Evolutionary conservation across 2,797 vertebrate species (phyloP).

Genomic region (Poecilia wingei): DNA sequence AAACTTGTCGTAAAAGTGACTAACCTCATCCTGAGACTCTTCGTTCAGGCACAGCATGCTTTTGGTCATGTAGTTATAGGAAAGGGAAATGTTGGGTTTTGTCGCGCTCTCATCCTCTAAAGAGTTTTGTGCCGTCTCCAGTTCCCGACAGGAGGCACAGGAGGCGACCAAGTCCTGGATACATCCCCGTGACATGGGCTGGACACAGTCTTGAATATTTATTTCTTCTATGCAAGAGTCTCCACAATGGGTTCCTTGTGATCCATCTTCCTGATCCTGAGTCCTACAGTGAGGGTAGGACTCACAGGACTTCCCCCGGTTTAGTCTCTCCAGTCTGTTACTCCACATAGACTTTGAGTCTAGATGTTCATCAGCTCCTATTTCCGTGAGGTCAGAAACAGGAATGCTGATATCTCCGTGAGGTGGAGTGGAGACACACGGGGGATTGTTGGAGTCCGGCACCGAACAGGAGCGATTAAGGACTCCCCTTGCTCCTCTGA

Average conservation of each 20-base stretch:
- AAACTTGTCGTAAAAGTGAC: slow-evolving; percentile 8
- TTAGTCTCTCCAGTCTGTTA: slow-evolving; percentile 53
- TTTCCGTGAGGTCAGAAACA: slow-evolving; percentile 81
- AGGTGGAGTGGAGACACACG: slow-evolving; percentile 55
- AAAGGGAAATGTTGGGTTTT: slow-evolving; percentile 55
- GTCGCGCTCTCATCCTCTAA: slow-evolving; percentile 31
- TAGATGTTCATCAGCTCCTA: slow-evolving; percentile 70
- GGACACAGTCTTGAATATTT: slow-evolving; percentile 1
- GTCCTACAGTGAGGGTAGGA: slow-evolving; percentile 31
- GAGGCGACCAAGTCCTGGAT: slow-evolving; percentile 19
- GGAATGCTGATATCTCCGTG: slow-evolving; percentile 78
- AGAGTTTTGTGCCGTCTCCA: slow-evolving; percentile 39
- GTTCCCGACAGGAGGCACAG: slow-evolving; percentile 29
- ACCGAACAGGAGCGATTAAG: slow-evolving; percentile 84
- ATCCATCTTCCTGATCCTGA: slow-evolving; percentile 25
- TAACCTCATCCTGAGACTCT: slow-evolving; percentile 82
- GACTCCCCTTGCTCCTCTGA: slow-evolving; percentile 63
- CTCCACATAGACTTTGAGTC: slow-evolving; percentile 62
- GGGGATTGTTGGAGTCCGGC: slow-evolving; percentile 83
- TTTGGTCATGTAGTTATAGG: slow-evolving; percentile 81
- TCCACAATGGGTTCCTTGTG: not conserved
- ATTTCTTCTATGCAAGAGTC: slow-evolving; percentile 19
- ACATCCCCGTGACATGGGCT: slow-evolving; percentile 15
- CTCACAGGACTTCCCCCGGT: slow-evolving; percentile 62
- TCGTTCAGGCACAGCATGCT: slow-evolving; percentile 83